These are phyloP conservation scores for Drosophila ochracea DNA, from an alignment of 2,888 invertebrate genomes.

Conservation along the genomic window DNA sequence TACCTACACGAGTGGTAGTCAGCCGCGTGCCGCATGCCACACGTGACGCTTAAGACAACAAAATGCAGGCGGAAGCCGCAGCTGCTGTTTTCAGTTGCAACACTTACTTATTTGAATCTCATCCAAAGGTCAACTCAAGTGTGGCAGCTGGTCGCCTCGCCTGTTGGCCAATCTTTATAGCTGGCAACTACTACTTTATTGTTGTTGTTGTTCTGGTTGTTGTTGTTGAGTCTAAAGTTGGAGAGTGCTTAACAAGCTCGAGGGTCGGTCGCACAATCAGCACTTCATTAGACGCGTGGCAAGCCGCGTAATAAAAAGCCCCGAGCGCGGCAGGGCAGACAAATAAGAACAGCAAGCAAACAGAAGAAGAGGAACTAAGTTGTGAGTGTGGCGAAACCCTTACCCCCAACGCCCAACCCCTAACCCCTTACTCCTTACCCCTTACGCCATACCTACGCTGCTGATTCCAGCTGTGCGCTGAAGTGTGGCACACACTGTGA, in stretches of 20 bases:
- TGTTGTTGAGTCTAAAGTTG: conserved; percentile 14
- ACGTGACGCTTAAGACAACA: conserved; percentile 60
- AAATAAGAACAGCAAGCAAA: conserved; percentile 38
- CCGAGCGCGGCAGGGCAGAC: conserved; percentile 48
- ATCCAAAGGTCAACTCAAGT: conserved; percentile 83
- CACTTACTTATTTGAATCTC: conserved; percentile 60
- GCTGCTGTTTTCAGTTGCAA: conserved; percentile 38
- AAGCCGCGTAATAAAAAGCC: conserved; percentile 50
- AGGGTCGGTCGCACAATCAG: conserved; percentile 60
- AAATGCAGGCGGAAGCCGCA: conserved; percentile 49
- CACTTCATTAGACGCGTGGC: conserved; percentile 83
- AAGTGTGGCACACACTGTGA: conserved; percentile 36
- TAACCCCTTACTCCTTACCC: conserved; percentile 8
- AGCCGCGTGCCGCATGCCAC: conserved; percentile 57
- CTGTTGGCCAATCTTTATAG: conserved; percentile 12
- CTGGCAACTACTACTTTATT: conserved; percentile 12
- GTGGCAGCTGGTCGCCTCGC: conserved; percentile 50
- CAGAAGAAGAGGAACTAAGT: conserved; percentile 13
- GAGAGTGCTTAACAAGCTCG: conserved; percentile 43
- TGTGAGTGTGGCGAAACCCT: conserved; percentile 9
- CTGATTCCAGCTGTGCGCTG: conserved; percentile 51
- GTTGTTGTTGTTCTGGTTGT: conserved; percentile 17
- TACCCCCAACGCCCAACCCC: neutral
- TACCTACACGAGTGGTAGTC: neutral
- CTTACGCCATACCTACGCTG: conserved; percentile 1